Conservation (phyloP, 2,113 vertebrate genomes). For the Perognathus longimembris region DNA sequence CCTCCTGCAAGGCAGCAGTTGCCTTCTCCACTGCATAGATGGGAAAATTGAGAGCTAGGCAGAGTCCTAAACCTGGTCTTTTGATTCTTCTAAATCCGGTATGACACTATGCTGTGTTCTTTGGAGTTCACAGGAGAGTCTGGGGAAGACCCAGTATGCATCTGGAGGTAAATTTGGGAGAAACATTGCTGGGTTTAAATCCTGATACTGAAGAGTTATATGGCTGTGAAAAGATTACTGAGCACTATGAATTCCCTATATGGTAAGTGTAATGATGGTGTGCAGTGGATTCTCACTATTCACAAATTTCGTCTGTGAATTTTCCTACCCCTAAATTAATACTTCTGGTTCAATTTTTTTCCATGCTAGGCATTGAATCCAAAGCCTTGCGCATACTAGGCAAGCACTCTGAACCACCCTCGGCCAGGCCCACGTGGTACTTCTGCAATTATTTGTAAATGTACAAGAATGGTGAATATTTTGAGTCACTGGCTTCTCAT, state of each 20-base stretch:
- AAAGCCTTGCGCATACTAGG: background rate
- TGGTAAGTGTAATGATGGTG: no score
- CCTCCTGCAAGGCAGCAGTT: background rate
- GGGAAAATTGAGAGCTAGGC: background rate
- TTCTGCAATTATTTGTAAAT: background rate
- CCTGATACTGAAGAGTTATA: background rate
- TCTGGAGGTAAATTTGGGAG: background rate
- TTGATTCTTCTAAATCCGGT: background rate
- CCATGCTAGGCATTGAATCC: background rate
- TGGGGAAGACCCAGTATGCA: background rate
- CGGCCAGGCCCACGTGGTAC: background rate
- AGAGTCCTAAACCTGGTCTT: background rate
- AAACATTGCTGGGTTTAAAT: background rate
- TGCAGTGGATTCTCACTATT: background rate
- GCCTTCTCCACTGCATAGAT: background rate
- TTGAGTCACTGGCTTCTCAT: background rate
- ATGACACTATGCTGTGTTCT: background rate
- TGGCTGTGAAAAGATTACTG: background rate
- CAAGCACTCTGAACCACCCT: background rate
- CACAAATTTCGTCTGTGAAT: background rate
- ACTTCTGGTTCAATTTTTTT: background rate
- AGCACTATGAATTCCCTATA: background rate
- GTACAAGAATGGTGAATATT: background rate
- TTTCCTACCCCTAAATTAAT: background rate
- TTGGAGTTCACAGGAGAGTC: background rate